These are phyloP conservation scores for Rhynchomys soricoides DNA, from an alignment of 2,113 vertebrate species.

Conservation along the genomic window DNA sequence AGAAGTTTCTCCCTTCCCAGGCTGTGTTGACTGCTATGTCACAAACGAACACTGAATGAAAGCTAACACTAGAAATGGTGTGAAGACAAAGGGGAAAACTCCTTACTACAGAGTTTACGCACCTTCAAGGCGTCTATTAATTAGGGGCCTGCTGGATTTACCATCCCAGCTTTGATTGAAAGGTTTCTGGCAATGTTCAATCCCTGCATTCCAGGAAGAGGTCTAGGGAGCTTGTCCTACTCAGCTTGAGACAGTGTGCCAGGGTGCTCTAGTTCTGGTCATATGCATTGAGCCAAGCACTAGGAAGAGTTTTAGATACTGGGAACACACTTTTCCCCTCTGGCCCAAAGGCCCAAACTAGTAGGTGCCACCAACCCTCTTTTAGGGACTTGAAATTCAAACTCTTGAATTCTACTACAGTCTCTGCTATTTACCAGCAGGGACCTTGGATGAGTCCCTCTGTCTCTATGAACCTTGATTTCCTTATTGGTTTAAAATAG, in stretches of 20 bases:
- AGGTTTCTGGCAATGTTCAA: not conserved
- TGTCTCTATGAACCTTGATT: not conserved
- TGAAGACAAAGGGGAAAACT: not conserved
- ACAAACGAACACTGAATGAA: not conserved
- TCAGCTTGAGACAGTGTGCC: not conserved
- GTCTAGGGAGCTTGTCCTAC: not conserved
- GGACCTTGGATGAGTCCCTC: not conserved
- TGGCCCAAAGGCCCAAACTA: not conserved
- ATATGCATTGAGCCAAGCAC: not conserved
- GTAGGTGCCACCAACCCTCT: not conserved
- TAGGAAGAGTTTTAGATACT: not conserved
- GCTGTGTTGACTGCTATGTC: not conserved
- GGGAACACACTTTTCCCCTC: not conserved
- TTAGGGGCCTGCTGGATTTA: not conserved
- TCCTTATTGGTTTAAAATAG: conserved; percentile 13
- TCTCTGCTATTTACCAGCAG: not conserved
- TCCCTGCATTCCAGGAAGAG: not conserved
- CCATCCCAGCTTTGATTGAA: not conserved
- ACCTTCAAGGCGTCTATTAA: not conserved
- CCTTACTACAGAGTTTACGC: not conserved
- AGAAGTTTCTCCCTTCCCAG: not conserved
- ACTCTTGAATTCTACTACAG: not conserved
- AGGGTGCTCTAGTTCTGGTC: not conserved
- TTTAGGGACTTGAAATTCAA: not conserved
- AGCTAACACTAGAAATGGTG: not conserved